These are phyloP conservation scores for Tachina fera DNA, from an alignment of 2,888 invertebrate species.

Conservation along the genomic window DNA sequence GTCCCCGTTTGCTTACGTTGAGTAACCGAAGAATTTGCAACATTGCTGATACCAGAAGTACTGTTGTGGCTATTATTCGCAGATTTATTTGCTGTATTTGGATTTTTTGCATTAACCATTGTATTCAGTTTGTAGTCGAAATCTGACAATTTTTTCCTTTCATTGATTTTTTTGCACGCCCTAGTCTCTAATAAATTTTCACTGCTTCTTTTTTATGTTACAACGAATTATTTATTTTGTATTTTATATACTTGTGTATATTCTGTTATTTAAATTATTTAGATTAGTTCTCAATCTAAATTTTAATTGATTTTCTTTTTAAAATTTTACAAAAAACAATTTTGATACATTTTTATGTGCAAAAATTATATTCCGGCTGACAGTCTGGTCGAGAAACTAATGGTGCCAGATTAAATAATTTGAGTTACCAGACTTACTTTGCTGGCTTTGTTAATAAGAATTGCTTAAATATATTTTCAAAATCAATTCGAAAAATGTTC, in stretches of 20 bases:
- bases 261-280: not conserved
- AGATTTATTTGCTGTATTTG: slow-evolving; percentile 65
- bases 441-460: not conserved
- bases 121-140: not conserved
- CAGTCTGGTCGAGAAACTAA: slow-evolving; percentile 40
- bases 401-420: slow-evolving; percentile 19
- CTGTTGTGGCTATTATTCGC: slow-evolving; percentile 46
- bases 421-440: slow-evolving; percentile 1
- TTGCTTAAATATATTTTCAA: not conserved
- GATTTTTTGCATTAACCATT: slow-evolving; percentile 75
- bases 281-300: slow-evolving; percentile 1
- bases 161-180: slow-evolving; percentile 67
- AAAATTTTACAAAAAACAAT: slow-evolving; percentile 38
- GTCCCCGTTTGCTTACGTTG: slow-evolving; percentile 85
- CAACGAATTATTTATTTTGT: not conserved
- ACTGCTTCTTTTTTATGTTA: not conserved
- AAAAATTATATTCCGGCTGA: slow-evolving; percentile 54
- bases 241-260: not conserved
- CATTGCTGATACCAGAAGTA: slow-evolving; percentile 31
- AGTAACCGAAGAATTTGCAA: slow-evolving; percentile 1
- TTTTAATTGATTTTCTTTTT: slow-evolving; percentile 20
- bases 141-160: slow-evolving; percentile 25
- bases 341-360: slow-evolving; percentile 23
- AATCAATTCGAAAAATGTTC: no score
- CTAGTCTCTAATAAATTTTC: slow-evolving; percentile 8